These are phyloP conservation scores for Pyrgilauda ruficollis DNA, from an alignment of 2,113 vertebrate genomes.

Conservation along the genomic window DNA sequence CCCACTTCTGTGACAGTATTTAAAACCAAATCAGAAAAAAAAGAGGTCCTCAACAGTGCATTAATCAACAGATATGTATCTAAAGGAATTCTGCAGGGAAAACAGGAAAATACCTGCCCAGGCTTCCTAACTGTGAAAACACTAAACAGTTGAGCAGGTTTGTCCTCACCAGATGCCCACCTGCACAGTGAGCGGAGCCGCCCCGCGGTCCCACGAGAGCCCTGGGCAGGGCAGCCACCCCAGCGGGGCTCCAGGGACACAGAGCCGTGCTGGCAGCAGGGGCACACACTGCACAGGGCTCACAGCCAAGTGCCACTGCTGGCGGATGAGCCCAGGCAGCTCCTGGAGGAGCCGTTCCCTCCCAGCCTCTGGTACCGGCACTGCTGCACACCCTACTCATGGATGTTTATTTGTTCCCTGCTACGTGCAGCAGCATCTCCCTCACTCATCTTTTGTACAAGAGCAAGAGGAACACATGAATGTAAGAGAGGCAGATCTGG, in stretches of 20 bases:
- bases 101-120: not conserved
- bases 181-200: not conserved
- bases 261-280: not conserved
- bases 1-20: no score
- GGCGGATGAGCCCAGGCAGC: not conserved
- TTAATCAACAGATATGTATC: no score
- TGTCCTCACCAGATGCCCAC: not conserved
- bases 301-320: not conserved
- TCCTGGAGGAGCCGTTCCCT: not conserved
- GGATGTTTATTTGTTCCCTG: not conserved
- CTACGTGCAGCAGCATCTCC: accelerated
- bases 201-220: not conserved
- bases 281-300: not conserved
- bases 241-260: not conserved
- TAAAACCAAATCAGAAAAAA: no score
- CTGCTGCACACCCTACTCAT: accelerated
- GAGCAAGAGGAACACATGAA: not conserved
- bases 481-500: not conserved
- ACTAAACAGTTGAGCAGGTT: not conserved
- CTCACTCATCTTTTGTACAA: not conserved
- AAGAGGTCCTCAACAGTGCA: no score
- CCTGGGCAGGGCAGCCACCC: not conserved
- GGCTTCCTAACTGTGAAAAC: not conserved
- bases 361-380: accelerated
- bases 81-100: not conserved